A percentile compares a stretch with the other conserved stretches of the same genome.
These are phyloP conservation scores for Amia ocellicauda DNA, from an alignment of 2,113 vertebrate species.

Conservation along the genomic window DNA sequence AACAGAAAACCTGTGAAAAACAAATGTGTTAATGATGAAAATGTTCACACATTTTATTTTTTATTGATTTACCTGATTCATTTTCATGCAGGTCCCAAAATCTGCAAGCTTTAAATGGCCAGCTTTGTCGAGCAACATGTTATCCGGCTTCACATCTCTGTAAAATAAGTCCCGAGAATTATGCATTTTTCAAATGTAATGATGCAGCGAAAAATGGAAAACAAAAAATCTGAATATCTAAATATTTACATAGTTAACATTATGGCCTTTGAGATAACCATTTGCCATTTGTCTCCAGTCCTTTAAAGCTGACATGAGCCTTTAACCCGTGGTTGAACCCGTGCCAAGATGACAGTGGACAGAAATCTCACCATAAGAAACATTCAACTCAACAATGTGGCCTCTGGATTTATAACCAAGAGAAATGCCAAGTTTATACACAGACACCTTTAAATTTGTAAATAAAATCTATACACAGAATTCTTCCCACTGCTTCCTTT, in stretches of 20 bases:
- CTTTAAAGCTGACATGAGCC: no score
- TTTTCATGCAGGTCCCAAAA: constrained; percentile 99
- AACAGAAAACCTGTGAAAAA: no score
- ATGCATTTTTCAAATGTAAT: background rate
- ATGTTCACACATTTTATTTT: no score
- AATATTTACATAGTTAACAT: background rate
- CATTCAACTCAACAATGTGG: no score
- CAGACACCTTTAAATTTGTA: background rate
- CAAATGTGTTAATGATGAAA: no score
- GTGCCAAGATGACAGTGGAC: no score
- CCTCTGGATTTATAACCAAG: no score
- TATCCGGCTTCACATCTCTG: constrained; percentile 98
- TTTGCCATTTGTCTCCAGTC: no score
- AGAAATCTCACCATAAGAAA: no score
- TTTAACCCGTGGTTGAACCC: no score
- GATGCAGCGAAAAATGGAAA: background rate
- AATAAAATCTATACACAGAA: background rate
- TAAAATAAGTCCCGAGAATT: constrained; percentile 32
- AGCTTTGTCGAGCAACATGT: constrained; percentile 97
- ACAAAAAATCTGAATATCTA: background rate
- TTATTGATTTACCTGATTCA: constrained; percentile 84
- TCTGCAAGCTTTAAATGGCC: constrained; percentile 97
- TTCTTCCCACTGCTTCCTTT: background rate
- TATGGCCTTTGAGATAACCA: no score
- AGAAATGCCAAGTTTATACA: background rate